A percentile compares a stretch with the other conserved stretches of the same genome.
These are phyloP conservation scores for Centropus unirufus DNA, from an alignment of 2,113 vertebrate genomes.

Conservation along the genomic window DNA sequence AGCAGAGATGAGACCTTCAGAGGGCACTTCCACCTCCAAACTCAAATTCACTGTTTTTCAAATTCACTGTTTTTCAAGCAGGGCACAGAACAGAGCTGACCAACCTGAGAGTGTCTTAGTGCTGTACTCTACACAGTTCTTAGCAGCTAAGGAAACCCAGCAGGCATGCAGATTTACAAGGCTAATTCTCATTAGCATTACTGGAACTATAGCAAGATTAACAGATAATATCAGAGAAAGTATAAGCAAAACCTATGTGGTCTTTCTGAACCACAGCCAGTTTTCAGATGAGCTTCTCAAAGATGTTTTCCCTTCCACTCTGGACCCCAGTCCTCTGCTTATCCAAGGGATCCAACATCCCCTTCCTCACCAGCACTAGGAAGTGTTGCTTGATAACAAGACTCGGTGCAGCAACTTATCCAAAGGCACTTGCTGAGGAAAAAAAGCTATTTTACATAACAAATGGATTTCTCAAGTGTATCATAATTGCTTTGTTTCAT, in stretches of 20 bases:
- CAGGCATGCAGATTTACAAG: not conserved
- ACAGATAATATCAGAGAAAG: not conserved
- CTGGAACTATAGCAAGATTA: not conserved
- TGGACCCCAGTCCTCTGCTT: not conserved
- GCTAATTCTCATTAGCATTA: conserved; percentile 15
- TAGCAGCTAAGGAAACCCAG: not conserved
- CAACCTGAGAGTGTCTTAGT: not conserved
- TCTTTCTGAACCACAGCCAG: not conserved
- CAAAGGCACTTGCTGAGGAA: not conserved
- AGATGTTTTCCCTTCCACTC: not conserved
- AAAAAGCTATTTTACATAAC: not conserved
- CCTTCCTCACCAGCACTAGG: not conserved
- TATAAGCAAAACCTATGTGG: not conserved
- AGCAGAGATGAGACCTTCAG: not conserved
- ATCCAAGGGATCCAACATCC: not conserved
- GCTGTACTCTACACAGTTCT: not conserved
- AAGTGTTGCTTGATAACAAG: not conserved
- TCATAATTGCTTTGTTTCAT: not conserved
- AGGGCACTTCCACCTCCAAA: not conserved
- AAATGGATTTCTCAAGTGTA: conserved; percentile 14
- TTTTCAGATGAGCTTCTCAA: not conserved
- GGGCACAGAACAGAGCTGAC: not conserved
- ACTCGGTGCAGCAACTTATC: not conserved
- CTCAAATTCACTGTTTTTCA: not conserved
- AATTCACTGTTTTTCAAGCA: not conserved